Conservation (phyloP, 2,797 vertebrate genomes). For the Enteromius treurensis region DNA sequence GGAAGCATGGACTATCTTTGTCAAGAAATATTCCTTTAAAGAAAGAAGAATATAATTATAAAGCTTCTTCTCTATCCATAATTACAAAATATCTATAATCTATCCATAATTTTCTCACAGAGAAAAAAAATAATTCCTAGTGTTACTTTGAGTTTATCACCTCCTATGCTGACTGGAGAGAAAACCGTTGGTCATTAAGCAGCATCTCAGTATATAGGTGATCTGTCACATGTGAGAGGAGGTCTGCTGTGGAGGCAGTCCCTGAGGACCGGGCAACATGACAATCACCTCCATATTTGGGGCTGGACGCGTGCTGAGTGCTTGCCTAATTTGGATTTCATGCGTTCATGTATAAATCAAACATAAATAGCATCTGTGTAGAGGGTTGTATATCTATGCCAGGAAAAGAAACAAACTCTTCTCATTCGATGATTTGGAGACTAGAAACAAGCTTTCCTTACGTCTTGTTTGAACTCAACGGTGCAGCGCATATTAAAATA, state of each 20-base stretch:
- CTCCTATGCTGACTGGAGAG: conserved; percentile 62
- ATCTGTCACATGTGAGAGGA: conserved; percentile 65
- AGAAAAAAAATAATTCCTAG: background rate
- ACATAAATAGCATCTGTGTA: conserved; percentile 57
- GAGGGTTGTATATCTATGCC: conserved; percentile 30
- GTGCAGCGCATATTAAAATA: conserved; percentile 74
- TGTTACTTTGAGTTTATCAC: conserved; percentile 47
- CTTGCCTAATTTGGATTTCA: conserved; percentile 29
- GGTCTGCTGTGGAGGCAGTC: conserved; percentile 58
- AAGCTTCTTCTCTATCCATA: background rate
- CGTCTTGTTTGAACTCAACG: conserved; percentile 68
- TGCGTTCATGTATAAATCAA: conserved; percentile 44
- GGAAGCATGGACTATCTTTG: background rate
- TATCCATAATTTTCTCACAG: too few species aligned
- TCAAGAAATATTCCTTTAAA: background rate
- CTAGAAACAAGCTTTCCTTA: conserved; percentile 34
- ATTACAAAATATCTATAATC: too few species aligned
- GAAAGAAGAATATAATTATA: background rate
- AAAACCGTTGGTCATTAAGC: conserved; percentile 66
- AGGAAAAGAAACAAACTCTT: conserved; percentile 21
- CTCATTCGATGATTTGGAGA: background rate
- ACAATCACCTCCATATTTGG: conserved; percentile 48
- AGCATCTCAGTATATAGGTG: conserved; percentile 65
- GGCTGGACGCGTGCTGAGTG: conserved; percentile 19
- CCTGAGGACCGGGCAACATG: conserved; percentile 61